phyloP scores from a whole-genome alignment of 2,797 vertebrate genomes.

The Typhlichthys subterraneus region DNA sequence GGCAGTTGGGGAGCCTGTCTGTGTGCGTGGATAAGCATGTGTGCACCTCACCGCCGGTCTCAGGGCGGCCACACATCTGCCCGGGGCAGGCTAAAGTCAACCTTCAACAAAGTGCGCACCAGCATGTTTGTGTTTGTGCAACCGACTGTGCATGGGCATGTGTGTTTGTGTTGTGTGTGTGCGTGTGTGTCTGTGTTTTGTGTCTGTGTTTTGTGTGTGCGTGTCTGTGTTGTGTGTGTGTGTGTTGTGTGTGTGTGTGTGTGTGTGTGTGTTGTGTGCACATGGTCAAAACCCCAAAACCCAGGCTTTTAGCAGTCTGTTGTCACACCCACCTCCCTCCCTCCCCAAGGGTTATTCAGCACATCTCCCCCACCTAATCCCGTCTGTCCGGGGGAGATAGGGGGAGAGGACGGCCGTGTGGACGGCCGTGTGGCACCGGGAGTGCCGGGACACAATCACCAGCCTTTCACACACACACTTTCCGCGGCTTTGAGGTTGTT shows the following conservation, averaged over 20 bases:
- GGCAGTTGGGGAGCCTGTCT: constrained; percentile 23
- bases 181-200: no score
- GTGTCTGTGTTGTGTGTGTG: constrained; percentile 4
- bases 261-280: constrained; percentile 32
- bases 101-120: constrained; percentile 23
- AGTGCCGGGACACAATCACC: constrained; percentile 73
- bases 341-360: constrained; percentile 70
- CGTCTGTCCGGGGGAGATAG: constrained; percentile 78
- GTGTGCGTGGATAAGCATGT: constrained; percentile 24
- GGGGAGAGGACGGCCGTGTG: no score
- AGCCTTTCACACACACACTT: constrained; percentile 76
- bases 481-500: constrained; percentile 74
- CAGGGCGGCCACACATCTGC: constrained; percentile 35
- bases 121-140: constrained; percentile 1
- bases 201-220: background rate
- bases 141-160: constrained; percentile 18
- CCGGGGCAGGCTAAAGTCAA: constrained; percentile 34
- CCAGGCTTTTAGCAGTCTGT: constrained; percentile 52
- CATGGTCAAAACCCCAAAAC: constrained; percentile 23
- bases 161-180: constrained; percentile 11
- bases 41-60: constrained; percentile 33
- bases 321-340: constrained; percentile 31
- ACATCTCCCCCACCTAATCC: constrained; percentile 74
- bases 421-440: constrained; percentile 56
- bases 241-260: constrained; percentile 1